phyloP scores from a whole-genome alignment of 2,113 vertebrate genomes.

The Trematomus loennbergii region DNA sequence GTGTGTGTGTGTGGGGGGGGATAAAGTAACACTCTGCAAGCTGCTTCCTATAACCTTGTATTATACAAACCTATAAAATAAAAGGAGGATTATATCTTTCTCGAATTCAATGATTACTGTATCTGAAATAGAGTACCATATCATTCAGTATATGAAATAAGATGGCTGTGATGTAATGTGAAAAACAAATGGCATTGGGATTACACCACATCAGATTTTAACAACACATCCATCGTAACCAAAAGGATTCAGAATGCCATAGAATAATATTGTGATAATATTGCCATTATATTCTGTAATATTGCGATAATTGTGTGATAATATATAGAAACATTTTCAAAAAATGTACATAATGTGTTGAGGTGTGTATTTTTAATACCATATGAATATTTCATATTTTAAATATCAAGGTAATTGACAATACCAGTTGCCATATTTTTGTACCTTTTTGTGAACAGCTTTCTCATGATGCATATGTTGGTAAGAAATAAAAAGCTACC shows the following conservation, averaged over 20 bases:
- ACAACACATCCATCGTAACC: too few relatives aligned
- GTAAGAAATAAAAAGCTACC: too few relatives aligned
- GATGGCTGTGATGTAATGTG: background rate
- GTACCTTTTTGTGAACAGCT: background rate
- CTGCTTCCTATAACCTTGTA: constrained; percentile 42
- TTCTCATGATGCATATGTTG: background rate
- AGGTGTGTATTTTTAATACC: too few relatives aligned
- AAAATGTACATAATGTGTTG: too few relatives aligned
- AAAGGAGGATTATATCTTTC: constrained; percentile 11
- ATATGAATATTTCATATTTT: too few relatives aligned
- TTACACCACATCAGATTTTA: too few relatives aligned
- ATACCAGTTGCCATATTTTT: background rate
- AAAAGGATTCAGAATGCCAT: too few relatives aligned
- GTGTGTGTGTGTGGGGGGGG: constrained; percentile 32
- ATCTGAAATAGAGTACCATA: background rate
- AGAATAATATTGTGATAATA: too few relatives aligned
- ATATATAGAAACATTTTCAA: too few relatives aligned
- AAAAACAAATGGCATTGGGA: background rate
- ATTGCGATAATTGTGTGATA: too few relatives aligned
- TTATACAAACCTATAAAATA: constrained; percentile 27
- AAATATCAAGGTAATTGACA: too few relatives aligned
- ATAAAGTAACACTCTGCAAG: constrained; percentile 32
- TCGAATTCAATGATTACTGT: constrained; percentile 7
- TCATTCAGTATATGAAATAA: background rate
- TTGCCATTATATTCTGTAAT: too few relatives aligned